Evolutionary conservation across 2,888 invertebrate genomes (phyloP).

Genomic region (Dryobota labecula): DNA sequence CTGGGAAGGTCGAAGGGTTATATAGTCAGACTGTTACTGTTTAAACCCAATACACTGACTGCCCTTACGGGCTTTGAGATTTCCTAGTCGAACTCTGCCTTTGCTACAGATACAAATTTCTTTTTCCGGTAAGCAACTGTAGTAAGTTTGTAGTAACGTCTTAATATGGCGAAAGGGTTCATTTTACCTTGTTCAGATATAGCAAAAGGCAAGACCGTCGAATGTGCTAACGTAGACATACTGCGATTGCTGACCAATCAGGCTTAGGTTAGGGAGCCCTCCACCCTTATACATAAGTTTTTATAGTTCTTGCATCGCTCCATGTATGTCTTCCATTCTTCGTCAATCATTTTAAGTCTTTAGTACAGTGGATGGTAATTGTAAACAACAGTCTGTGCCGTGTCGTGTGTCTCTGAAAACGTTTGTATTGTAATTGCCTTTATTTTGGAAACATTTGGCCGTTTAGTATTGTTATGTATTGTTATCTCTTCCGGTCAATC

Average conservation of each 20-base stretch:
- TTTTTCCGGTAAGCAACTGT: neutral
- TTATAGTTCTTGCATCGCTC: neutral
- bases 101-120: neutral
- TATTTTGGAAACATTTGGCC: constrained; percentile 50
- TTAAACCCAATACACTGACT: neutral
- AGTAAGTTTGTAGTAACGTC: neutral
- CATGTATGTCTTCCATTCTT: neutral
- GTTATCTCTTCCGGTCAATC: constrained; percentile 30
- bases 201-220: neutral
- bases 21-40: neutral
- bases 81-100: neutral
- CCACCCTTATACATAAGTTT: too few relatives aligned
- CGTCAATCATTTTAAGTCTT: neutral
- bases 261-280: too few relatives aligned
- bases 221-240: neutral
- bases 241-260: neutral
- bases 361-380: constrained; percentile 1
- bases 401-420: constrained; percentile 27
- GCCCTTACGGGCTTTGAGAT: neutral
- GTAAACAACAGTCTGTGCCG: constrained; percentile 12
- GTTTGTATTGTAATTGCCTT: constrained; percentile 27
- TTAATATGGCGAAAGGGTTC: neutral
- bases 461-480: constrained; percentile 44
- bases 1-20: neutral
- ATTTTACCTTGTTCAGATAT: neutral